Base-by-base conservation (phyloP, 2,797 vertebrate genomes). In the Anabacerthia variegaticeps region DNA sequence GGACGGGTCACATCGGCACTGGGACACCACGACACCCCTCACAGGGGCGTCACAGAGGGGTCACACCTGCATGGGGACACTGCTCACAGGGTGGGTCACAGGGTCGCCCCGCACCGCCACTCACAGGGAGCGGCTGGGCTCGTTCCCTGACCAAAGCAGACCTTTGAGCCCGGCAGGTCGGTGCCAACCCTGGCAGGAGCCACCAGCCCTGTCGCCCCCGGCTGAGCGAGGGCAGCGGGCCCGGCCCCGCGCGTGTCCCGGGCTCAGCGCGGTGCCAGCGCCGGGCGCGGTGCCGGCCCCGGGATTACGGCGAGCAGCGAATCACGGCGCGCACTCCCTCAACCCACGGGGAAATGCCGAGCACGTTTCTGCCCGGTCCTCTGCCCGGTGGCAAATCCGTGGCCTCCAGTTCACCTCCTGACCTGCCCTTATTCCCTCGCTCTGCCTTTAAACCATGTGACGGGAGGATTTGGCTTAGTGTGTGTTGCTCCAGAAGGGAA, bases 401-500 rank as follows among this genome's bases (percentile, higher is more conserved):
- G 94, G 66, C 94, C 94, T 77, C 83, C 43, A 12, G 86, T 48
- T 96, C 86, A 92, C 94, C 94, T n/a, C n/a, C 88, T 34, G 94
- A 72, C 83, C 86, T 48, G 80, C 81, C 58, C 84, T 74, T 41
- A 49, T 84, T 84, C 88, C 78, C 85, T 12, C 7, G 55, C 55
- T 39, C 93, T 63, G 92, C 85, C 63, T 66, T 55, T n/a, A 44
- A 59, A n/a, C 86, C 93, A 67, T 55, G 93, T 94, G 86, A 95
- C 30, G 3, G 68, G 27, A 3, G 95, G 95, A 94, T 94, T 95
- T 93, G 94, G 92, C 92, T 94, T 93, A 92, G 69, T 41, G 49
- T n/a, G 93, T 7, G 62, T 39, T 3, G 46, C 71, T 81, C 32
- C 89, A 30, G 85, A 55, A 54, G 34, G 75, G 36, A 88, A 82